Percentiles rank a stretch among this genome's conserved stretches.
Evolutionary conservation across 2,113 vertebrate genomes (phyloP).

Genomic region (Garra rufa): DNA sequence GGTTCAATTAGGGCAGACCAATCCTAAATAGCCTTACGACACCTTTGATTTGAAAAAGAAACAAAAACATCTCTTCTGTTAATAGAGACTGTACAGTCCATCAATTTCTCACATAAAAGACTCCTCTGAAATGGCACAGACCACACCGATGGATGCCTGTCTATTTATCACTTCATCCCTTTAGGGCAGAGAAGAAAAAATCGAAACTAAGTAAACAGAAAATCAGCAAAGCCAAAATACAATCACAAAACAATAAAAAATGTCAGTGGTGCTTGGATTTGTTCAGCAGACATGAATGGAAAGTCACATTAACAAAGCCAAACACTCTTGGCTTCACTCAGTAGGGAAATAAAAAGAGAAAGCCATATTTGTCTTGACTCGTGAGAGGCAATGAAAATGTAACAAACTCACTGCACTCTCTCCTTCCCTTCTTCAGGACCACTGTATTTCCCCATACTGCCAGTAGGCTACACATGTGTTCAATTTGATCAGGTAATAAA

Average conservation of each 20-base stretch:
- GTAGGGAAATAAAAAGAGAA: constrained; percentile 51
- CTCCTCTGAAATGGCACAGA: neutral
- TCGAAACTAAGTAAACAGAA: constrained; percentile 41
- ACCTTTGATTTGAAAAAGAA: neutral
- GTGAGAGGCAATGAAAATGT: neutral
- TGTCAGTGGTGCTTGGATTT: constrained; percentile 25
- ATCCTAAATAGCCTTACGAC: neutral
- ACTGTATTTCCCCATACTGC: constrained; percentile 1
- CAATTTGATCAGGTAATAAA: constrained; percentile 14
- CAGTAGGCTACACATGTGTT: constrained; percentile 3
- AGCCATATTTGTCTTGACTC: constrained; percentile 40
- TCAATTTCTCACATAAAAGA: constrained; percentile 16
- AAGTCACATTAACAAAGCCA: constrained; percentile 32
- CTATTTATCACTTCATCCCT: constrained; percentile 39
- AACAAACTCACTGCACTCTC: neutral
- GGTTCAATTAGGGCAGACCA: neutral
- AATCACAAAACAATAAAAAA: constrained; percentile 56
- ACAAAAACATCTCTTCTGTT: neutral
- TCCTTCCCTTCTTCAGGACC: neutral
- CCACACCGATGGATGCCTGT: constrained; percentile 15
- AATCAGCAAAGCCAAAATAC: constrained; percentile 33
- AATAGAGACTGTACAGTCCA: neutral
- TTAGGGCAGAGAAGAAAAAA: constrained; percentile 36
- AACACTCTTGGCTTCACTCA: constrained; percentile 39
- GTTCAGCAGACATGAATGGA: constrained; percentile 22